Base-by-base conservation (phyloP, 2,797 vertebrate genomes). In the Glossophaga mutica region DNA sequence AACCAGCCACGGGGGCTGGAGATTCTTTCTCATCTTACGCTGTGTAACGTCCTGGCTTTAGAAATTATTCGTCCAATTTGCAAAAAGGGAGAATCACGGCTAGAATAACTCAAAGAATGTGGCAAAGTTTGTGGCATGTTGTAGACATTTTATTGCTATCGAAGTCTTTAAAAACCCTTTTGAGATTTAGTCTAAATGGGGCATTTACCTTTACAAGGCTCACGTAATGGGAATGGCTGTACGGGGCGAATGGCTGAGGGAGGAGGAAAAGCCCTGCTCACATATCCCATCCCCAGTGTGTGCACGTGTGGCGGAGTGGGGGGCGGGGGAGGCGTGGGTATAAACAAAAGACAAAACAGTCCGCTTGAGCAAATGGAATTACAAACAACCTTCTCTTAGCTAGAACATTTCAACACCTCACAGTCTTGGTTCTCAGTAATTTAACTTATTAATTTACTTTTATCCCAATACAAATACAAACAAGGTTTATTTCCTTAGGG, bases 251-350 rank as follows among this genome's bases (percentile, higher is more conserved):
- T 6, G 12, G 11, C 21, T 84, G 9, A 87, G 8, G 52, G 32
- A 37, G 0, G 37, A 57, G 34, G 37, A 18, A 44, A 3, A 82
- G 4, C 6, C 81, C n/a, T 50, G 8, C 52, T 32, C 37, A 32
- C 18, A 22, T 9, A 32, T 6, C 6, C 19, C 37, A 65, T n/a
- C 16, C 24, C 9, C 2, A 9, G 2, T 48, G 5, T 55, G 57
- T 81, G 65, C 48, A 37, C 9, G 21, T 39, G 14, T 42, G 19
- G 48, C 1, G 3, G 6, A 34, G 34, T 16, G 3, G 4, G 1
- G n/a, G 1, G 2, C 0, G 1, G 42, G 42, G 6, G 2, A 62
- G 7, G 1, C 6, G 15, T 9, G 7, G 18, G 15, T 44, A 39
- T 29, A 32, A 79, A 42, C 19, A 29, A 42, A 52, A 29, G 22